These are phyloP conservation scores for Triplophysa yarkandensis DNA, from an alignment of 2,797 vertebrate genomes.

Conservation along the genomic window DNA sequence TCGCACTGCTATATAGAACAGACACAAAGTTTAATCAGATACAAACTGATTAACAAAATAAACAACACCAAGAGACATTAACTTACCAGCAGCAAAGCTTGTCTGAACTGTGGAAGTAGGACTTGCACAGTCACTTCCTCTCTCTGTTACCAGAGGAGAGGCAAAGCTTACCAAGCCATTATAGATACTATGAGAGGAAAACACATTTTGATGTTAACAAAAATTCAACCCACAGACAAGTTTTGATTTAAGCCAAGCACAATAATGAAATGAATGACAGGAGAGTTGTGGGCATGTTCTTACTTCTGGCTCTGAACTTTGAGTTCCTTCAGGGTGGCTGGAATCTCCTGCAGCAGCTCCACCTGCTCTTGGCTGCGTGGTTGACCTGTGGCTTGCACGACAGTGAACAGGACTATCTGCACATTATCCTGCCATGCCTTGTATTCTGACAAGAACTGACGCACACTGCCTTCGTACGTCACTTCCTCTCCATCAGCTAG, in stretches of 20 bases:
- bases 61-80: background rate
- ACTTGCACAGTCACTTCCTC: slow-evolving; percentile 88
- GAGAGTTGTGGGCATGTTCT: background rate
- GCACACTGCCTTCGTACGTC: slow-evolving; percentile 92
- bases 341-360: slow-evolving; percentile 95
- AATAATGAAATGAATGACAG: background rate
- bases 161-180: slow-evolving; percentile 96
- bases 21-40: background rate
- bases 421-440: slow-evolving; percentile 99
- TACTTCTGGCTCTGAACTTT: slow-evolving; percentile 94
- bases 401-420: slow-evolving; percentile 93
- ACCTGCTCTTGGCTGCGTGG: slow-evolving; percentile 89
- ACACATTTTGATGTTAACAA: background rate
- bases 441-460: slow-evolving; percentile 94
- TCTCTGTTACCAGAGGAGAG: slow-evolving; percentile 94
- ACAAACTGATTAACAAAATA: background rate
- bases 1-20: slow-evolving; percentile 80
- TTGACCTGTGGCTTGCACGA: slow-evolving; percentile 95
- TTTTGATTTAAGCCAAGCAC: background rate
- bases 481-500: slow-evolving; percentile 93
- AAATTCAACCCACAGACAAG: background rate
- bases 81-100: slow-evolving; percentile 93
- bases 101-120: slow-evolving; percentile 83
- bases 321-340: slow-evolving; percentile 91
- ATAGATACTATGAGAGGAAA: slow-evolving; percentile 80